Conservation (phyloP, 2,797 vertebrate genomes). For the Betta splendens region DNA sequence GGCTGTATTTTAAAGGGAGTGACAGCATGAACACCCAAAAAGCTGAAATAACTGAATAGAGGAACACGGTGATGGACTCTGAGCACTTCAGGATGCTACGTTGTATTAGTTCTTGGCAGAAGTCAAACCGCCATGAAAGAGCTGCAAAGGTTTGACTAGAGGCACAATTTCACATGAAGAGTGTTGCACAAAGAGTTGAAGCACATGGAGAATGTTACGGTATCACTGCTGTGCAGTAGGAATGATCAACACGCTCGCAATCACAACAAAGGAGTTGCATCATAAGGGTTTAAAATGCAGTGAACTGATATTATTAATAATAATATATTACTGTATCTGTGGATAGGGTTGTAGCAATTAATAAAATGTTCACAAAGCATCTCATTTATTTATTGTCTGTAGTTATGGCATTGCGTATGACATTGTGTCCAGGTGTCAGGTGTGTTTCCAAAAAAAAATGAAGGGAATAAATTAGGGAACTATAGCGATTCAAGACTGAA, state of each 20-base stretch:
- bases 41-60: conserved; percentile 39
- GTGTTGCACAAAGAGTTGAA: conserved; percentile 17
- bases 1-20: conserved; percentile 44
- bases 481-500: too few species aligned
- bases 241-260: conserved; percentile 17
- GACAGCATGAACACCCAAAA: conserved; percentile 43
- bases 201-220: conserved; percentile 18
- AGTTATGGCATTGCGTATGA: too few species aligned
- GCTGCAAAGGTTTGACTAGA: conserved; percentile 7
- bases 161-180: conserved; percentile 14
- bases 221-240: conserved; percentile 22
- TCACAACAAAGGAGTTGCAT: conserved; percentile 4
- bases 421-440: too few species aligned
- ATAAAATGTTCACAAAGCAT: too few species aligned
- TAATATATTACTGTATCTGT: conserved; percentile 8
- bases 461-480: too few species aligned
- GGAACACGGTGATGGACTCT: conserved; percentile 8
- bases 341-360: not conserved
- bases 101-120: conserved; percentile 34
- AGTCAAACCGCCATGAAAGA: conserved; percentile 20
- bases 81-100: conserved; percentile 39
- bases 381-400: too few species aligned
- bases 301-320: not conserved
- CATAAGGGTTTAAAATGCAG: conserved; percentile 1
- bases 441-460: too few species aligned